Evolutionary conservation across 2,888 invertebrate genomes (phyloP), one percentile per base, ranked within the genome.

Genomic region (Mesorhabditis spiculigera): DNA sequence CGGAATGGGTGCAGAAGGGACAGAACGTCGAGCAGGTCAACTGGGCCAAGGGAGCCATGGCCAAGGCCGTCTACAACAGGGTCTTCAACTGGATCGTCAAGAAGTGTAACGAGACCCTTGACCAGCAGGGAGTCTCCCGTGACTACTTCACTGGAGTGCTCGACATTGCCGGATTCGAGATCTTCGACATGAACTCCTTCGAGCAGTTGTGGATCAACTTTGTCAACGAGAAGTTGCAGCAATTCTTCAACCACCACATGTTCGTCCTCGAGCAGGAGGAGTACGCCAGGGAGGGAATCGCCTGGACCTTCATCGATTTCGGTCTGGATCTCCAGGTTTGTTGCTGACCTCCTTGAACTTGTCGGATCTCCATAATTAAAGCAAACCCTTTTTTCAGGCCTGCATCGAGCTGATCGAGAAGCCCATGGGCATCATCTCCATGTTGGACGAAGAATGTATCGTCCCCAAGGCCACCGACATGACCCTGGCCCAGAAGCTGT

Each of bases 161-260:
- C 91, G 97, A 97, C 93, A 97, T 97, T 90, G 97, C 97, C 89
- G 97, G 97, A 90, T 98, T 98, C 90, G 97, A 98, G 90, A 98
- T 98, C 90, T 98, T 98, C 92, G 97, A 97, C 84, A 95, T 90
- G 91, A 95, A 95, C 91, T 93, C 93, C 89, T 95, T 94, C 91
- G 94, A 95, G 90, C 94, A 95, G 90, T 90, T 95, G 89, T 95
- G 94, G 90, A 95, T 95, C 91, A 95, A 95, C 91, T 95, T 94
- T 90, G 94, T 94, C 44, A 81, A 81, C 75, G 79, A 79, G 72
- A 78, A 79, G 73, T 75, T 80, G 67, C 80, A 88, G 90, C 94
- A 94, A 89, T 94, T 94, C 91, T 95, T 95, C 78, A 80, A 80
- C 71, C 80, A 80, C 71, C 88, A 94, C 91, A 95, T 95, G 94